These are phyloP conservation scores for Aleiodes leptofemur DNA, from an alignment of 2,888 invertebrate species.

Conservation along the genomic window DNA sequence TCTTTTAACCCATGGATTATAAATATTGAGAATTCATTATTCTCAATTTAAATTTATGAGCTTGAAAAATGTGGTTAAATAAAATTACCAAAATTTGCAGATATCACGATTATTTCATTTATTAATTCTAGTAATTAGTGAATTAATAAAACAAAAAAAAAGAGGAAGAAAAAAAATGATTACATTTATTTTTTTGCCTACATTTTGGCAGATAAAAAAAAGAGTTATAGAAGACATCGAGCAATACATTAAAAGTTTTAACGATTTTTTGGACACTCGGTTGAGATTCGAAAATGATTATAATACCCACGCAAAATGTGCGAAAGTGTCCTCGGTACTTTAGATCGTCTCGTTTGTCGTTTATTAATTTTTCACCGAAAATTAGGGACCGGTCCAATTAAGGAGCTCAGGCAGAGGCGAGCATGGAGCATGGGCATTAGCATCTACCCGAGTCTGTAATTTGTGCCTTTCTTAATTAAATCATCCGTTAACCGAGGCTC, in stretches of 20 bases:
- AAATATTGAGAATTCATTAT: slow-evolving; percentile 8
- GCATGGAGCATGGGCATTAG: slow-evolving; percentile 71
- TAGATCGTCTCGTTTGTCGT: slow-evolving; percentile 49
- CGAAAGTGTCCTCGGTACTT: slow-evolving; percentile 37
- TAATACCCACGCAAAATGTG: slow-evolving; percentile 33
- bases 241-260: too few relatives aligned
- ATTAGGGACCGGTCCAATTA: slow-evolving; percentile 72
- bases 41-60: background rate
- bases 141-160: too few relatives aligned
- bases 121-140: too few relatives aligned
- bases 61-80: background rate
- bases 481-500: slow-evolving; percentile 74
- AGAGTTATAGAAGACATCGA: too few relatives aligned
- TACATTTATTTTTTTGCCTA: too few relatives aligned
- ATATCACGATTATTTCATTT: background rate
- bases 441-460: slow-evolving; percentile 74
- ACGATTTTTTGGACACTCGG: too few relatives aligned
- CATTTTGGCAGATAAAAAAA: too few relatives aligned
- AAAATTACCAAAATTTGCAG: background rate
- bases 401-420: slow-evolving; percentile 70
- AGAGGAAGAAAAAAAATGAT: too few relatives aligned
- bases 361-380: slow-evolving; percentile 68
- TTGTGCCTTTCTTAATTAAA: slow-evolving; percentile 76
- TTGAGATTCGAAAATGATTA: slow-evolving; percentile 4
- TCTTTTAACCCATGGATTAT: slow-evolving; percentile 1